phyloP scores from a whole-genome alignment of 1,140 invertebrate genomes.

The Rhynchophorus ferrugineus region DNA sequence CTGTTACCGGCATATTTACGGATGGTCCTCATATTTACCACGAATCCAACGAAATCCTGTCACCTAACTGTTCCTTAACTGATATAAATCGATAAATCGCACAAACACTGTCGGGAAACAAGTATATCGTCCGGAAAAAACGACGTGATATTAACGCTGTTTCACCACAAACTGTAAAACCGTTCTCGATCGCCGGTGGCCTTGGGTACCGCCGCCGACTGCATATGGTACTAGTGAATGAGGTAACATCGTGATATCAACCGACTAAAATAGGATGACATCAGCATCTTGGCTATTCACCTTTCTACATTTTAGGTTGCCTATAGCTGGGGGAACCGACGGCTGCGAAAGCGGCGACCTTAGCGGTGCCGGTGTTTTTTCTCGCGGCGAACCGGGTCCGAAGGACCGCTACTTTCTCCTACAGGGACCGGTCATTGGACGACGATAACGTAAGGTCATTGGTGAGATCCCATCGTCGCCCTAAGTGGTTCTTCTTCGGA shows the following conservation, averaged over 20 bases:
- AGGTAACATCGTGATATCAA: constrained; percentile 18
- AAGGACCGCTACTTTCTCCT: too few relatives aligned
- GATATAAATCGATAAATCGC: neutral
- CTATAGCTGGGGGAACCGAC: neutral
- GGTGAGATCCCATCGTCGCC: too few relatives aligned
- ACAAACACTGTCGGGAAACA: neutral
- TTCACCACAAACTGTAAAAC: neutral
- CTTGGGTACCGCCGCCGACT: constrained; percentile 12
- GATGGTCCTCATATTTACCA: neutral
- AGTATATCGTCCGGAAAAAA: neutral
- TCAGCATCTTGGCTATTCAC: constrained; percentile 27
- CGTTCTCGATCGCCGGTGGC: neutral
- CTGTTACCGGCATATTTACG: neutral
- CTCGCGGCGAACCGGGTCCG: too few relatives aligned
- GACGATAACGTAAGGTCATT: too few relatives aligned
- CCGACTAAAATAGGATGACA: constrained; percentile 22
- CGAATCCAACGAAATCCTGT: neutral
- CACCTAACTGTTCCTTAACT: neutral
- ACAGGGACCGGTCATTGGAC: too few relatives aligned
- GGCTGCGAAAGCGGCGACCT: neutral
- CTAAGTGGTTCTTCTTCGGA: too few relatives aligned
- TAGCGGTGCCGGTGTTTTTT: neutral
- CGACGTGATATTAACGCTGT: neutral
- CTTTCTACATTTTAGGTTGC: constrained; percentile 19
- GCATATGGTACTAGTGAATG: constrained; percentile 12